phyloP scores from a whole-genome alignment of 2,888 invertebrate species.

The Trissolcus japonicus region DNA sequence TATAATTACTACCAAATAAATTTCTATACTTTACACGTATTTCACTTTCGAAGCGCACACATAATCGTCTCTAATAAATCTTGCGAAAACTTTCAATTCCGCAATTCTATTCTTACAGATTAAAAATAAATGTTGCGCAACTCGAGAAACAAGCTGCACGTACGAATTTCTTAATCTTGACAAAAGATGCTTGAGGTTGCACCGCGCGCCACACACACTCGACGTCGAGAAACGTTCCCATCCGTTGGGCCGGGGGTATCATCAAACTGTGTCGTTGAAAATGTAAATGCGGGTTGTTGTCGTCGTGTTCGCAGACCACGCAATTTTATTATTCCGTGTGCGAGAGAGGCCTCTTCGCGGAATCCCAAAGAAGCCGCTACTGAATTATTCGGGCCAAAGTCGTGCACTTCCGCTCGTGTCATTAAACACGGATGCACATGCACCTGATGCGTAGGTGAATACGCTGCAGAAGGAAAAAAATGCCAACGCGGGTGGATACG shows the following conservation, averaged over 20 bases:
- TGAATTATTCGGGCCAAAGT: conserved; percentile 52
- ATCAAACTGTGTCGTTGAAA: conserved; percentile 43
- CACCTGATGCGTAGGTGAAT: conserved; percentile 35
- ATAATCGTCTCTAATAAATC: too few relatives aligned
- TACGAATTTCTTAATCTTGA: too few relatives aligned
- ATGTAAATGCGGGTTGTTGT: conserved; percentile 29
- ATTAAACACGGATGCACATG: conserved; percentile 52
- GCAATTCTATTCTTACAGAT: too few relatives aligned
- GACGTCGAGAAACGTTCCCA: too few relatives aligned
- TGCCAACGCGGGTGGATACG: conserved; percentile 50
- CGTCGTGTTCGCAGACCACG: conserved; percentile 22
- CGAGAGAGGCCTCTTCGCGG: conserved; percentile 15
- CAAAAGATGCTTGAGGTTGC: background rate
- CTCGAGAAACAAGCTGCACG: background rate
- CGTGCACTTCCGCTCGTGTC: conserved; percentile 46
- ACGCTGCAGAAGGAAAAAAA: conserved; percentile 25
- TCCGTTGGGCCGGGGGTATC: conserved; percentile 11
- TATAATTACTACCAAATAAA: too few relatives aligned
- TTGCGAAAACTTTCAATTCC: too few relatives aligned
- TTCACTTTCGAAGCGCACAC: too few relatives aligned
- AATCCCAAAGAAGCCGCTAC: conserved; percentile 44
- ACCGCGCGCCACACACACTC: too few relatives aligned
- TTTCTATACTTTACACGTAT: too few relatives aligned
- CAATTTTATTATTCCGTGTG: conserved; percentile 45
- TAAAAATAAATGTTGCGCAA: conserved; percentile 3